A percentile compares a stretch with the other conserved stretches of the same genome.
Evolutionary conservation across 2,888 invertebrate species (phyloP).

Genomic region (Falcaria lacertinaria): DNA sequence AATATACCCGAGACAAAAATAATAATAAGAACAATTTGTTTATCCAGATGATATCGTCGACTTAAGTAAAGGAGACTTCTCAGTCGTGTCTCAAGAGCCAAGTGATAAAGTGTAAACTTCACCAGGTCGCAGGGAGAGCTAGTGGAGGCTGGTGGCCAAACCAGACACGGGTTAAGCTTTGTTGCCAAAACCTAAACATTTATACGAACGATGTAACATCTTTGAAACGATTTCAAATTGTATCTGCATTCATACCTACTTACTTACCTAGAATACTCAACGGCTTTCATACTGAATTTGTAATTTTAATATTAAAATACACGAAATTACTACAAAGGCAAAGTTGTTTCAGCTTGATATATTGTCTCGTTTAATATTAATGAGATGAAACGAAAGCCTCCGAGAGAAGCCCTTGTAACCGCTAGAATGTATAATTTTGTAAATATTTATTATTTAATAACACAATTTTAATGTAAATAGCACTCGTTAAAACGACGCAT

Average conservation of each 20-base stretch:
- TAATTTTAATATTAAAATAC: constrained; percentile 1
- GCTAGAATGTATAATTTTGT: not conserved
- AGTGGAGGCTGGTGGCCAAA: too few relatives aligned
- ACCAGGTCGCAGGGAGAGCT: too few relatives aligned
- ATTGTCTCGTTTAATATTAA: constrained; percentile 4
- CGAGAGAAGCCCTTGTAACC: not conserved
- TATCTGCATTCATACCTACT: not conserved
- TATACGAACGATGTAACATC: too few relatives aligned
- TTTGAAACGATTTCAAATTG: too few relatives aligned
- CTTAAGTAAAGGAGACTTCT: too few relatives aligned
- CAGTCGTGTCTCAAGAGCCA: too few relatives aligned
- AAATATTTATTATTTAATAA: not conserved
- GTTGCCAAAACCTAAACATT: too few relatives aligned
- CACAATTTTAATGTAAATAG: constrained; percentile 1
- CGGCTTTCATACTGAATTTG: not conserved
- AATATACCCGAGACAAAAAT: too few relatives aligned
- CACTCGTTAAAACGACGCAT: not conserved
- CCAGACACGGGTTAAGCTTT: too few relatives aligned
- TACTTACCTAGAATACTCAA: not conserved
- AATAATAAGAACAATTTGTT: too few relatives aligned
- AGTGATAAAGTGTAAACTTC: too few relatives aligned
- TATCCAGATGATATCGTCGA: too few relatives aligned
- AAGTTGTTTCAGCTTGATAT: constrained; percentile 3
- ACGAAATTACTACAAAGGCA: not conserved
- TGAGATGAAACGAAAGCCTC: not conserved